phyloP scores from a whole-genome alignment of 2,888 invertebrate genomes.

The Colostygia pectinataria region DNA sequence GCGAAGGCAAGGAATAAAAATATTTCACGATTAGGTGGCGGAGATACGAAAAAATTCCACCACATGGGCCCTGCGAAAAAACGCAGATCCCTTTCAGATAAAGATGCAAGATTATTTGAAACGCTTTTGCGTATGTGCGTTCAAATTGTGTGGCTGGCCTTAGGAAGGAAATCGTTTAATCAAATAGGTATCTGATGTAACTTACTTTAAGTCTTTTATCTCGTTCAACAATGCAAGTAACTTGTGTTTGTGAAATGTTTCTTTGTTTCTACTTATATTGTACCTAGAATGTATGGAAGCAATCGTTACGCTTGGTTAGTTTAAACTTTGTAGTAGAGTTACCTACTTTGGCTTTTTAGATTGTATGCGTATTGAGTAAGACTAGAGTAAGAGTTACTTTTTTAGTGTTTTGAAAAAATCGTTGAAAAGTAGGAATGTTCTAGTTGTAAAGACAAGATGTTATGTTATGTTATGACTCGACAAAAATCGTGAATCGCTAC shows the following conservation, averaged over 20 bases:
- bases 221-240: conserved; percentile 6
- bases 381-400: too few species aligned
- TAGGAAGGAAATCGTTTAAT: conserved; percentile 81
- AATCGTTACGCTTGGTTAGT: background rate
- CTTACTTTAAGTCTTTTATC: conserved; percentile 14
- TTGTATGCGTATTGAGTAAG: too few species aligned
- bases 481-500: too few species aligned
- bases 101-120: conserved; percentile 84
- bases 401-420: too few species aligned
- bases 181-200: conserved; percentile 78
- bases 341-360: too few species aligned
- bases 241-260: conserved; percentile 9
- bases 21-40: conserved; percentile 56
- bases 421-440: too few species aligned
- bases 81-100: conserved; percentile 83
- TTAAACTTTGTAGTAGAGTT: background rate
- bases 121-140: conserved; percentile 81
- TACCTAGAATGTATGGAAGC: background rate
- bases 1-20: conserved; percentile 9
- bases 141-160: conserved; percentile 85
- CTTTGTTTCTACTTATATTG: conserved; percentile 4
- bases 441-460: too few species aligned
- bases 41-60: conserved; percentile 80
- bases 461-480: too few species aligned
- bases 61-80: conserved; percentile 84